phyloP scores from a whole-genome alignment of 2,888 invertebrate genomes.

The Crioceris asparagi region DNA sequence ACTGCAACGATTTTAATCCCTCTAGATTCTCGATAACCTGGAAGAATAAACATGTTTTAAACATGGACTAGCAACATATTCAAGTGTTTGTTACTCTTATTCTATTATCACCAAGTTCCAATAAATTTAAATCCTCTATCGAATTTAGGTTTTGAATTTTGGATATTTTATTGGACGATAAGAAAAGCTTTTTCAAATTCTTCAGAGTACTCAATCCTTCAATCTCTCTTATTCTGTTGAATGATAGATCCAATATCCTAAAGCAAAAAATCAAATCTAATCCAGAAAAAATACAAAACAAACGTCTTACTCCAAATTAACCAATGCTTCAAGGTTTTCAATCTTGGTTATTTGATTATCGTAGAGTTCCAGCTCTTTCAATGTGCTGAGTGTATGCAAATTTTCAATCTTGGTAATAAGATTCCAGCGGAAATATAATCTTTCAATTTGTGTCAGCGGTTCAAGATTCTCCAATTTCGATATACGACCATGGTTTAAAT shows the following conservation, averaged over 20 bases:
- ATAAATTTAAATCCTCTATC: constrained; percentile 63
- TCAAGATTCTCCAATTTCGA: constrained; percentile 78
- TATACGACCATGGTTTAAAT: constrained; percentile 82
- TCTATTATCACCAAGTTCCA: constrained; percentile 94
- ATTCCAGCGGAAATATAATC: constrained; percentile 87
- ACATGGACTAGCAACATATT: too few relatives aligned
- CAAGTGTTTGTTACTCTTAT: constrained; percentile 57
- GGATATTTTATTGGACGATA: constrained; percentile 81
- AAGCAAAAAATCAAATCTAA: constrained; percentile 26
- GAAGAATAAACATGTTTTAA: too few relatives aligned
- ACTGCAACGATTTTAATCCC: constrained; percentile 59
- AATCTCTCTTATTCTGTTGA: constrained; percentile 84
- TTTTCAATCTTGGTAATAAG: constrained; percentile 91
- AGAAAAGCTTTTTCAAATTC: constrained; percentile 72
- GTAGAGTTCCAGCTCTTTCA: constrained; percentile 86
- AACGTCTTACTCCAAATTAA: constrained; percentile 72
- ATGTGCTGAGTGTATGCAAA: constrained; percentile 58
- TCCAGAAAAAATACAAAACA: constrained; percentile 6
- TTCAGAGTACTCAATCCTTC: constrained; percentile 65
- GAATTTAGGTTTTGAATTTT: constrained; percentile 81
- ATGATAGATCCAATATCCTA: constrained; percentile 87
- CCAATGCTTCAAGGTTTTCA: constrained; percentile 77
- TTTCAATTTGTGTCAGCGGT: constrained; percentile 61
- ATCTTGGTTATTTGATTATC: constrained; percentile 93
- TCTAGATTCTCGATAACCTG: constrained; percentile 82